Base-by-base conservation (phyloP, 2,797 vertebrate species). In the Myotis findleyi region DNA sequence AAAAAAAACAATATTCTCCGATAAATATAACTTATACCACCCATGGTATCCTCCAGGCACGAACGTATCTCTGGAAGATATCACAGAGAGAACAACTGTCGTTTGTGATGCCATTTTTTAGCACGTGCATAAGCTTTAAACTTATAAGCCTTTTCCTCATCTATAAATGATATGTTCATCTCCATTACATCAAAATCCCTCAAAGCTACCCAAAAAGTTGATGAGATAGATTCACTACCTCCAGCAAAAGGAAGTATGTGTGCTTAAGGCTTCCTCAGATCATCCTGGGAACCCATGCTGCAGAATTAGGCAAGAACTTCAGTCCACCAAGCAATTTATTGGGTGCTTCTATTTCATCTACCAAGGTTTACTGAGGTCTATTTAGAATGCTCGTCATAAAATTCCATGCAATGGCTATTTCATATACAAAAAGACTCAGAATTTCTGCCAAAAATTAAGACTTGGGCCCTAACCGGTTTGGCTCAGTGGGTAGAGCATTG, bases 391-490 rank as follows among this genome's bases (percentile, higher is more conserved):
- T 79, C 57, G 57, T 62, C 62, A 68, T 91, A 75, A 95, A 86
- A 95, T 59, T 72, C 71, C 38, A 87, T 36, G 30, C n/a, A 55
- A 53, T 75, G 36, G 33, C 69, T 41, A 77, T 38, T 95, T 89
- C 64, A 87, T 86, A 96, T 55, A 66, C 33, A 95, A 76, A 94
- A 91, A 17, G 8, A 25, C 38, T 90, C 36, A 83, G 38, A n/a
- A 41, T 75, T 49, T 89, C 82, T 88, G 62, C 79, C 87, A 91
- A 94, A 94, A 96, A 85, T 66, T 76, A 91, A 91, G 73, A 95
- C n/a, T 59, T 14, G 11, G 27, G 41, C 41, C 41, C 41, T 44
- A 44, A 44, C 41, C 9, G 9, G 41, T 44, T 44, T 44, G 8
- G 41, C 1, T 44, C 41, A 44, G 41, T 44, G 41, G 41, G 41